Evolutionary conservation across 92 coral and sea anemone genomes (phyloP).

Genomic region (Zoanthus sociatus): DNA sequence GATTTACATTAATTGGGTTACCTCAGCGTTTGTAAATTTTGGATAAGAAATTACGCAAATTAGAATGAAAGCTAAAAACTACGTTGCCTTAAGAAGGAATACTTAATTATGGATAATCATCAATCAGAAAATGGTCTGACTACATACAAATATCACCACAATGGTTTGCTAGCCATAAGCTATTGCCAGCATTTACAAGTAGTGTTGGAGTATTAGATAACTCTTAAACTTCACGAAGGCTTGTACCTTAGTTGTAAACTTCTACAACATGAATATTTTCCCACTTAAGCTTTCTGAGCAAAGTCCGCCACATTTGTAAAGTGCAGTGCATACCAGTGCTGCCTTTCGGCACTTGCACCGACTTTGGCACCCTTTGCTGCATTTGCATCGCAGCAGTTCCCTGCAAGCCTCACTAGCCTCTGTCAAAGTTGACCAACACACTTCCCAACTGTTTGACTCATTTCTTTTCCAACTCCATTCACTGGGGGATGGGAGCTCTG

Average conservation of each 20-base stretch:
- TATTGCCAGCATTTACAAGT: too few relatives aligned
- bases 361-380: constrained; percentile 67
- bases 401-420: constrained; percentile 64
- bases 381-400: constrained; percentile 63
- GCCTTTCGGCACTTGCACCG: constrained; percentile 62
- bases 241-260: not conserved
- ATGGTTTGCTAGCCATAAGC: too few relatives aligned
- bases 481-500: constrained; percentile 64
- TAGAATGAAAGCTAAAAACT: too few relatives aligned
- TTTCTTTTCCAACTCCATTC: constrained; percentile 59
- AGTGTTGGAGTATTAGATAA: too few relatives aligned
- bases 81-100: too few relatives aligned
- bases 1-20: not conserved
- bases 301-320: constrained; percentile 62
- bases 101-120: too few relatives aligned
- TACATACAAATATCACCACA: too few relatives aligned
- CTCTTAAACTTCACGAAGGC: too few relatives aligned
- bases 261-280: too few relatives aligned
- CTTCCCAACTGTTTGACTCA: constrained; percentile 48
- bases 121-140: too few relatives aligned
- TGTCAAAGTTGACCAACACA: constrained; percentile 59
- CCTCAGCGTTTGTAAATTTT: not conserved
- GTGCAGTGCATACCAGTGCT: constrained; percentile 64
- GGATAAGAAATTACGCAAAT: not conserved
- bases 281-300: constrained; percentile 28